These are phyloP conservation scores for Harpegnathos saltator DNA, from an alignment of 1,140 invertebrate genomes.

Conservation along the genomic window DNA sequence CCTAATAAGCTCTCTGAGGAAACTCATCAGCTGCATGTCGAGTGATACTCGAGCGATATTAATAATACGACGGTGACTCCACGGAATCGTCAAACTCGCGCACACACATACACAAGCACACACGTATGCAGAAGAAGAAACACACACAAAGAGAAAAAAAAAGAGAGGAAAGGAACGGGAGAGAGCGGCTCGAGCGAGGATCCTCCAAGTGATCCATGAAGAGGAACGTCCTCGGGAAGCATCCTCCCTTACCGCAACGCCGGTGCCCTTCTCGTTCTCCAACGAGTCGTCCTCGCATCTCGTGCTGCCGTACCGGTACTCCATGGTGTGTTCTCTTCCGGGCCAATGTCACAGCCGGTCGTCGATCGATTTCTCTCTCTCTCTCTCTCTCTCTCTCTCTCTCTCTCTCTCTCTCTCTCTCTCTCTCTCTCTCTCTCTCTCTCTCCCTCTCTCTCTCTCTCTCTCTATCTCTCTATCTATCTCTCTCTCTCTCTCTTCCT, in stretches of 20 bases:
- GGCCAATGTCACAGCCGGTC: constrained; percentile 65
- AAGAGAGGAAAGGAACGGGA: no score
- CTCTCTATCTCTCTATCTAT: no score
- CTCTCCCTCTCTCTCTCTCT: no score
- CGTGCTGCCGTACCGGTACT: constrained; percentile 77
- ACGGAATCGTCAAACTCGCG: no score
- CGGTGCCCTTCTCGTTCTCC: constrained; percentile 78
- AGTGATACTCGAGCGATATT: no score
- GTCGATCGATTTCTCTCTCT: constrained; percentile 72
- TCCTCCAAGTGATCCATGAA: background rate
- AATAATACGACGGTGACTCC: background rate
- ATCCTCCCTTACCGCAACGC: constrained; percentile 77
- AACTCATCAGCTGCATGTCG: no score
- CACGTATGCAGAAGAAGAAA: background rate
- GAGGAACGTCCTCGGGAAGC: no score
- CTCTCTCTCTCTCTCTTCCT: no score
- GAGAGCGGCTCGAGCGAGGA: background rate
- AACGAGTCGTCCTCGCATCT: constrained; percentile 79
- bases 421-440: no score
- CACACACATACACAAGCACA: background rate
- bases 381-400: no score
- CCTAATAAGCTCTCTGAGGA: no score
- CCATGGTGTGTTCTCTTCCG: constrained; percentile 73
- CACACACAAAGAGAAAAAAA: background rate
- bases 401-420: no score